phyloP scores from a whole-genome alignment of 1,140 invertebrate species.

The Heliconius himera region DNA sequence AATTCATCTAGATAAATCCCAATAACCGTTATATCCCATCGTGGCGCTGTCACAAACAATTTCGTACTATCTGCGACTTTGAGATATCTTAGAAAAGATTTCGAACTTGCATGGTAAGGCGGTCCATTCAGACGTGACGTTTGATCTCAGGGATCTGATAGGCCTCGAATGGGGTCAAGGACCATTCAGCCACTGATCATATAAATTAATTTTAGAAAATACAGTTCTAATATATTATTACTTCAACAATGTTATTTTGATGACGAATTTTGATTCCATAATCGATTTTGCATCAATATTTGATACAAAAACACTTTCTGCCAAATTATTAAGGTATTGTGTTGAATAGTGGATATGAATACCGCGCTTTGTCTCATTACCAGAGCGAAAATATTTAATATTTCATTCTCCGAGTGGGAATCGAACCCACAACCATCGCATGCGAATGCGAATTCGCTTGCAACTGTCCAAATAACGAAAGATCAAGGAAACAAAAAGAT shows the following conservation, averaged over 20 bases:
- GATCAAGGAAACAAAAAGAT: not conserved
- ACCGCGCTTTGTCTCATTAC: too few species aligned
- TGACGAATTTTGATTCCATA: not conserved
- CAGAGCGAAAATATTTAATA: too few species aligned
- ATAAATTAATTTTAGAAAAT: constrained; percentile 16
- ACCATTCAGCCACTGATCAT: constrained; percentile 15
- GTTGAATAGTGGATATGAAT: too few species aligned
- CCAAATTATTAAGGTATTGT: too few species aligned
- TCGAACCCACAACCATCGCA: too few species aligned
- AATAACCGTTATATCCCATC: constrained; percentile 24
- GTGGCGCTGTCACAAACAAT: constrained; percentile 36
- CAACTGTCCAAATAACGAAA: not conserved
- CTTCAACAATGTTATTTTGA: not conserved
- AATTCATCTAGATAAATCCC: constrained; percentile 35
- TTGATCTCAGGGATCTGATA: constrained; percentile 30
- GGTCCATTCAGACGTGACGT: constrained; percentile 29
- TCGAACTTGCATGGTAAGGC: constrained; percentile 22
- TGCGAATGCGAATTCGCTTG: too few species aligned
- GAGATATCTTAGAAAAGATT: constrained; percentile 31
- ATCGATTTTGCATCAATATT: too few species aligned
- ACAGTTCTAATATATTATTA: not conserved
- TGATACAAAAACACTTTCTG: too few species aligned
- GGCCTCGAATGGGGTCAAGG: constrained; percentile 13
- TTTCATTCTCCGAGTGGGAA: too few species aligned
- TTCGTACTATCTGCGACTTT: constrained; percentile 18